phyloP scores from a whole-genome alignment of 2,888 invertebrate genomes.

The Pseudococcus jackbeardsleyi region DNA sequence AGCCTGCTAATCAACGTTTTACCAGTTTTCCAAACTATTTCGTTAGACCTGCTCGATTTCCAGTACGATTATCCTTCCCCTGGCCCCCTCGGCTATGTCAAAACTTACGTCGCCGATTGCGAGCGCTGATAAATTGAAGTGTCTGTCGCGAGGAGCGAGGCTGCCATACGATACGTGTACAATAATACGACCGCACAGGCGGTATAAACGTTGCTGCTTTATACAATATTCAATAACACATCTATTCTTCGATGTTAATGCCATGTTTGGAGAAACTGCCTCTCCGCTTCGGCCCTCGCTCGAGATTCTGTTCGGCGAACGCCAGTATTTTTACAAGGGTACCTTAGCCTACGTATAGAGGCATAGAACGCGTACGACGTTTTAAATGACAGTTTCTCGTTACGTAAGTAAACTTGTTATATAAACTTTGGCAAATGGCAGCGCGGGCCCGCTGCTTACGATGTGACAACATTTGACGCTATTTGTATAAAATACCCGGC shows the following conservation, averaged over 20 bases:
- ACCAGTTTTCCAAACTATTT: too few relatives aligned
- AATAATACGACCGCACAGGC: neutral
- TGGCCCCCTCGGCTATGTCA: neutral
- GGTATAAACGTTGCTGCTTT: conserved; percentile 13
- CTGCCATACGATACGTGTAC: neutral
- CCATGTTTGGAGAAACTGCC: neutral
- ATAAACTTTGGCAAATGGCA: conserved; percentile 28
- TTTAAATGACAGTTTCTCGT: conserved; percentile 37
- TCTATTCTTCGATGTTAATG: conserved; percentile 1
- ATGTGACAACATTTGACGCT: conserved; percentile 37
- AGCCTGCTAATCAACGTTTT: too few relatives aligned
- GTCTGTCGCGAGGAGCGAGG: neutral
- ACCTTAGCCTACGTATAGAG: too few relatives aligned
- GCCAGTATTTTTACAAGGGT: neutral
- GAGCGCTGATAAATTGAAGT: neutral
- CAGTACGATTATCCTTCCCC: neutral
- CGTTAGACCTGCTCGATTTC: too few relatives aligned
- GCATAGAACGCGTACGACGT: neutral
- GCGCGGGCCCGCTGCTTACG: neutral
- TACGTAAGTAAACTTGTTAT: conserved; percentile 35
- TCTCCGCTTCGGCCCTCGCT: neutral
- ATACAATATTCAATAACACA: conserved; percentile 40
- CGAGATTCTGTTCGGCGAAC: neutral
- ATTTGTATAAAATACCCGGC: neutral
- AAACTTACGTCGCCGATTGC: neutral